Evolutionary conservation across 1,140 invertebrate genomes (phyloP).

Genomic region (Caligus rogercresseyi): DNA sequence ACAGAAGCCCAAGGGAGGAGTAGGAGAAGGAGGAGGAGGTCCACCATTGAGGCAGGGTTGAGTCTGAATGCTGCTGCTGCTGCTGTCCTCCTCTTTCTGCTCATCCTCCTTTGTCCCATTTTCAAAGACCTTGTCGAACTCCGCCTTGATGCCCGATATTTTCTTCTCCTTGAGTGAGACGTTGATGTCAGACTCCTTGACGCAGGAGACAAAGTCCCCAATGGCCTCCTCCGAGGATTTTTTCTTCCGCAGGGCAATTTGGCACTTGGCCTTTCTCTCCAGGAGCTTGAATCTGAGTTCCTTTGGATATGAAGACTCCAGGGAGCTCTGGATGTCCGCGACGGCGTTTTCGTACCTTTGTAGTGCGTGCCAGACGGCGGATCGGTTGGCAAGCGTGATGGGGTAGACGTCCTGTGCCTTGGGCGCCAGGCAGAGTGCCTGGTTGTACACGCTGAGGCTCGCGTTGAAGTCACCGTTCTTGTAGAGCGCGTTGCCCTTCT

Average conservation of each 20-base stretch:
- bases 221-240: background rate
- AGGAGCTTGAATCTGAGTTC: background rate
- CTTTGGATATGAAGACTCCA: background rate
- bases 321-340: background rate
- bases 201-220: background rate
- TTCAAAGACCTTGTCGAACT: background rate
- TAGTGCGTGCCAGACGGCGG: background rate
- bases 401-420: background rate
- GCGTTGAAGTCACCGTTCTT: background rate
- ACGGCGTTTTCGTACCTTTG: background rate
- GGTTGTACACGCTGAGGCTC: conserved; percentile 7
- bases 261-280: conserved; percentile 6
- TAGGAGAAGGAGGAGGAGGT: background rate
- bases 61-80: background rate
- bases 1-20: background rate
- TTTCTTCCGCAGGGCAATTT: background rate
- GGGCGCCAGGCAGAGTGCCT: background rate
- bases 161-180: background rate
- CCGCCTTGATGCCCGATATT: background rate
- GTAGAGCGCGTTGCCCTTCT: background rate
- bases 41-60: background rate
- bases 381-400: background rate
- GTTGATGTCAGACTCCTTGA: conserved; percentile 1
- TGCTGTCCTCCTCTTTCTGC: background rate
- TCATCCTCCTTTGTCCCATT: background rate